A percentile compares a stretch with the other conserved stretches of the same genome.
Evolutionary conservation across 2,888 invertebrate species (phyloP).

Genomic region (Eristalinus sepulchralis): DNA sequence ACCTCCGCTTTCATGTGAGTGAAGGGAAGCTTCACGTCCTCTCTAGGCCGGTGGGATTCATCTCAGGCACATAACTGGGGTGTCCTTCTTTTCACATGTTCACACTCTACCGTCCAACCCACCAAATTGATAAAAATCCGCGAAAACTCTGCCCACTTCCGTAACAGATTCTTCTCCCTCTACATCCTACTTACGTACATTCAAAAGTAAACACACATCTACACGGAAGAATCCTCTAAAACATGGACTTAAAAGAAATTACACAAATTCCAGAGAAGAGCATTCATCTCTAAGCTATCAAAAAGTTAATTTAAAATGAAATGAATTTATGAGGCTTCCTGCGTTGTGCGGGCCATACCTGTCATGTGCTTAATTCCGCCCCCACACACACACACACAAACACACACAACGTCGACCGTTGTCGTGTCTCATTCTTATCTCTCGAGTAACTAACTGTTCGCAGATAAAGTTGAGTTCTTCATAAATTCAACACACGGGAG

Average conservation of each 20-base stretch:
- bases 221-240: background rate
- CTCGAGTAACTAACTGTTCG: conserved; percentile 12
- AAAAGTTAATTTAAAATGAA: background rate
- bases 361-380: conserved; percentile 1
- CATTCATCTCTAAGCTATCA: background rate
- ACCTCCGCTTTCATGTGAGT: too few relatives aligned
- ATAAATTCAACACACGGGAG: conserved; percentile 16
- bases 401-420: too few relatives aligned
- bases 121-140: background rate
- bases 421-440: conserved; percentile 47
- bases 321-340: background rate
- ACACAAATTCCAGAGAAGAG: background rate
- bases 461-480: conserved; percentile 17
- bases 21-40: too few relatives aligned
- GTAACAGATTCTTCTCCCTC: background rate
- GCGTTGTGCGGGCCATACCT: background rate
- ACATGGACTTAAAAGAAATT: background rate
- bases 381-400: background rate
- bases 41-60: too few relatives aligned
- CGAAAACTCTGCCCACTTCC: background rate
- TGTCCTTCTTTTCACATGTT: background rate
- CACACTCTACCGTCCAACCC: background rate
- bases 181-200: background rate
- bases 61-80: too few relatives aligned
- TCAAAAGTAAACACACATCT: background rate